Conservation (phyloP, 2,888 invertebrate species). For the Cecidostiba fungosa region DNA sequence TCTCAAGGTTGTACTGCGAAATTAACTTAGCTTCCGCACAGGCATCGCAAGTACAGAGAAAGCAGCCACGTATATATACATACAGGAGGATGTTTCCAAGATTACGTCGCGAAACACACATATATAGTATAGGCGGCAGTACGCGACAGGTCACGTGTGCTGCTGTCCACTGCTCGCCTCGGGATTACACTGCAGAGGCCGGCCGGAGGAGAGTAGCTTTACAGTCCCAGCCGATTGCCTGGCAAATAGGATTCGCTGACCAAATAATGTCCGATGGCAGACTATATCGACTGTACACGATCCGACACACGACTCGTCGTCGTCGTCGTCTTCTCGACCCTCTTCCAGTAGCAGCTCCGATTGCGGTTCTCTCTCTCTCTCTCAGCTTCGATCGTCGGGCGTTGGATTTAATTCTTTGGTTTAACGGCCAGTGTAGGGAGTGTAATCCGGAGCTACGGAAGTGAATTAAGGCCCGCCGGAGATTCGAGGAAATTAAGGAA, state of each 20-base stretch:
- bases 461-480: slow-evolving; percentile 20
- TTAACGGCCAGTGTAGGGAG: background rate
- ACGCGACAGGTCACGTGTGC: slow-evolving; percentile 9
- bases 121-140: background rate
- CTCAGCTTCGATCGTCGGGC: background rate
- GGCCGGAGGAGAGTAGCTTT: background rate
- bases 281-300: slow-evolving; percentile 38
- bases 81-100: background rate
- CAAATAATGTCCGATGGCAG: slow-evolving; percentile 67
- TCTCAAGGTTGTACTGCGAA: background rate
- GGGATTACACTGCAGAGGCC: background rate
- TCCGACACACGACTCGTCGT: background rate
- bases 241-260: slow-evolving; percentile 73
- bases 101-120: background rate
- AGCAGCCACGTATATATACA: background rate
- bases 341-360: background rate
- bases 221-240: slow-evolving; percentile 69
- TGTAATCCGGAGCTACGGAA: background rate
- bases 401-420: slow-evolving; percentile 35
- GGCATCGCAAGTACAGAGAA: background rate
- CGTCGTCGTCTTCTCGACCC: slow-evolving; percentile 16
- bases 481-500: slow-evolving; percentile 19
- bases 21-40: background rate
- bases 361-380: slow-evolving; percentile 33
- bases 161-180: slow-evolving; percentile 62